Conservation (phyloP, 2,888 invertebrate species). For the Lamproptera curius region DNA sequence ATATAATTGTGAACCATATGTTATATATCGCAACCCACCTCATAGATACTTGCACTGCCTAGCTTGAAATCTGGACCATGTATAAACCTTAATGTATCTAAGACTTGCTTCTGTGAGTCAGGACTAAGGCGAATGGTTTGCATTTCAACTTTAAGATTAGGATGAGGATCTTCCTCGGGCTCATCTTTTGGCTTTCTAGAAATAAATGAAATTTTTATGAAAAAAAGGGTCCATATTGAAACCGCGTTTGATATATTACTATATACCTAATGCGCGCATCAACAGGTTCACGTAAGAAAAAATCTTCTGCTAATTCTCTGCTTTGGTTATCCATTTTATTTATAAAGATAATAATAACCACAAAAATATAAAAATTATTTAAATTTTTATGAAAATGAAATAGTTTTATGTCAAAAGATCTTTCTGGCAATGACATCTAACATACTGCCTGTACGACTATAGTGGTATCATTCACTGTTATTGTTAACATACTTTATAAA, state of each 20-base stretch:
- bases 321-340: slow-evolving; percentile 81
- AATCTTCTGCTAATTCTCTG: slow-evolving; percentile 79
- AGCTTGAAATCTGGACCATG: slow-evolving; percentile 84
- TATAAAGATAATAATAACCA: too few relatives aligned
- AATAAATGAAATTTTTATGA: slow-evolving; percentile 16
- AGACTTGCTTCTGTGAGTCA: slow-evolving; percentile 83
- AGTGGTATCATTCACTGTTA: too few relatives aligned
- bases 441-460: too few relatives aligned
- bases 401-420: too few relatives aligned
- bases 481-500: too few relatives aligned
- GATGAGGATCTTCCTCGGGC: slow-evolving; percentile 66
- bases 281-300: slow-evolving; percentile 80
- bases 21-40: too few relatives aligned
- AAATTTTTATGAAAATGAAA: too few relatives aligned
- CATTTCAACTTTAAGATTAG: slow-evolving; percentile 84
- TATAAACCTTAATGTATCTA: slow-evolving; percentile 85
- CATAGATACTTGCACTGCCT: slow-evolving; percentile 76
- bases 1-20: too few relatives aligned
- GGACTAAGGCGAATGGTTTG: slow-evolving; percentile 83
- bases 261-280: slow-evolving; percentile 79
- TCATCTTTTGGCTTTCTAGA: slow-evolving; percentile 62
- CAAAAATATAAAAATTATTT: too few relatives aligned
- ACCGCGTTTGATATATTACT: slow-evolving; percentile 11
- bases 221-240: slow-evolving; percentile 26
- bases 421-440: too few relatives aligned